Evolutionary conservation across 2,797 vertebrate species (phyloP).

Genomic region (Hylomyscus alleni): DNA sequence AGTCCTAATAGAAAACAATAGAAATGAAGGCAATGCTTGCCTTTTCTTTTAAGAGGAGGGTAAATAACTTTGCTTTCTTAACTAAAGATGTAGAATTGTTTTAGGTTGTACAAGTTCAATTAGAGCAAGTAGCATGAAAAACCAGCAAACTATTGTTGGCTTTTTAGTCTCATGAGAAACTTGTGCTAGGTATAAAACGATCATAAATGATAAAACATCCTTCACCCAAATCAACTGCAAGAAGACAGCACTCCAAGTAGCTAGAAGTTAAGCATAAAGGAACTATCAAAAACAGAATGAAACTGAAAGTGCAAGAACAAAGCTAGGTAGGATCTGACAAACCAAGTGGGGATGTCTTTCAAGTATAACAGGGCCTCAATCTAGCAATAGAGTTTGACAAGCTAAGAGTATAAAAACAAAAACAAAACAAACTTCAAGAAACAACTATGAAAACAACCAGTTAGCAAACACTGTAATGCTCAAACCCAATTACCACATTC

Average conservation of each 20-base stretch:
- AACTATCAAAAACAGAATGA: conserved; percentile 35
- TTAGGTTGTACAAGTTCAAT: conserved; percentile 56
- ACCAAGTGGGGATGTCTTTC: conserved; percentile 43
- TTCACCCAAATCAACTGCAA: conserved; percentile 63
- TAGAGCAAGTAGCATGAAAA: conserved; percentile 54
- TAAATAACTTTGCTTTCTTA: conserved; percentile 61
- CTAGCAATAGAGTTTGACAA: conserved; percentile 45
- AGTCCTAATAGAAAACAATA: conserved; percentile 49
- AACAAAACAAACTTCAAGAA: conserved; percentile 57
- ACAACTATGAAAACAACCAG: conserved; percentile 65
- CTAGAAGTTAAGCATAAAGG: conserved; percentile 45
- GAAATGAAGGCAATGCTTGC: conserved; percentile 46
- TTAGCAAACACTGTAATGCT: conserved; percentile 55
- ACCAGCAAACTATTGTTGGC: conserved; percentile 52
- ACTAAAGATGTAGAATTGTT: conserved; percentile 13
- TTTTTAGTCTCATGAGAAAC: conserved; percentile 67
- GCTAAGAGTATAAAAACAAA: conserved; percentile 49
- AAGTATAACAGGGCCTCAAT: conserved; percentile 54
- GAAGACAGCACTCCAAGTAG: conserved; percentile 23
- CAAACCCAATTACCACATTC: conserved; percentile 66
- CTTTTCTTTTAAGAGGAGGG: conserved; percentile 38
- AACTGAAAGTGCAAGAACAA: conserved; percentile 56
- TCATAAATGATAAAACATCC: conserved; percentile 58
- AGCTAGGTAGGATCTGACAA: background rate
- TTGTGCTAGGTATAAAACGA: conserved; percentile 63